These are phyloP conservation scores for Lamellibrachia columna DNA, from an alignment of 2,888 invertebrate species.

Conservation along the genomic window DNA sequence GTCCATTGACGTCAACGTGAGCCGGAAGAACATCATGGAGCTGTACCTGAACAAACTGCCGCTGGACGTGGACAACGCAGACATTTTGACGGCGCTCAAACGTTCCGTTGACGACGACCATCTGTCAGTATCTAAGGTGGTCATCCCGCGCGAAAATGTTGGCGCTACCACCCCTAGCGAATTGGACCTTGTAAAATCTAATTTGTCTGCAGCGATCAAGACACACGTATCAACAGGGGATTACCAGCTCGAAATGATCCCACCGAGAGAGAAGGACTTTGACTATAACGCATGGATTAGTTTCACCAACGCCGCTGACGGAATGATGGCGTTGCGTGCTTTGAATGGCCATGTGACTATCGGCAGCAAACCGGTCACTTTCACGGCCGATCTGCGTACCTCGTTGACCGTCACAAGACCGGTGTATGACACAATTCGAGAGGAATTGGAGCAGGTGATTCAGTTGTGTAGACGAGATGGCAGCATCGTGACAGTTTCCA, in stretches of 20 bases:
- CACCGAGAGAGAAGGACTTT: conserved; percentile 31
- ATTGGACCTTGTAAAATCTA: neutral
- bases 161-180: neutral
- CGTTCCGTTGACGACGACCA: neutral
- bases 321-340: neutral
- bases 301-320: conserved; percentile 23
- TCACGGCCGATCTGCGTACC: conserved; percentile 18
- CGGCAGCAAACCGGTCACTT: conserved; percentile 1
- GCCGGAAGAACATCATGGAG: neutral
- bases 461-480: neutral
- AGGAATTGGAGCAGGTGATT: neutral
- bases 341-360: conserved; percentile 10
- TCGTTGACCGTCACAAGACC: conserved; percentile 22
- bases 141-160: neutral
- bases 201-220: conserved; percentile 1
- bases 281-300: conserved; percentile 23
- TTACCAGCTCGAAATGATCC: conserved; percentile 21
- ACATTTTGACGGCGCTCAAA: conserved; percentile 7
- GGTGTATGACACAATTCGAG: conserved; percentile 10
- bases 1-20: neutral
- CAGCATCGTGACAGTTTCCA: neutral
- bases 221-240: neutral
- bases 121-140: neutral
- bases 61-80: conserved; percentile 7
- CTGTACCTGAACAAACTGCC: conserved; percentile 24